These are phyloP conservation scores for Amazona ochrocephala DNA, from an alignment of 2,797 vertebrate genomes.

Conservation along the genomic window DNA sequence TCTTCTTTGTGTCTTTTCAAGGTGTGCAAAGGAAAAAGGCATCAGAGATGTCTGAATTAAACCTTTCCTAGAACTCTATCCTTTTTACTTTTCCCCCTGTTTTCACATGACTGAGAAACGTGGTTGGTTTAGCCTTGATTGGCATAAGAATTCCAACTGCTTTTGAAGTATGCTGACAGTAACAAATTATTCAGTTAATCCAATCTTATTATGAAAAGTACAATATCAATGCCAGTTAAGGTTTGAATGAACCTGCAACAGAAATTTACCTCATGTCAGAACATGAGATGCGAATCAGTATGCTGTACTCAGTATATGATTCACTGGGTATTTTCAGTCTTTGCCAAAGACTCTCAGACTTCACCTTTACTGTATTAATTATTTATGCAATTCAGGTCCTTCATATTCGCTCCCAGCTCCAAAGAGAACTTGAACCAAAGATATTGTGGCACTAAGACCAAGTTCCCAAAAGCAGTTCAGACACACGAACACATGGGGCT, in stretches of 20 bases:
- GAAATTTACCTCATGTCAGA: background rate
- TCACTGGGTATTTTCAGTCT: background rate
- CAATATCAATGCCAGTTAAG: background rate
- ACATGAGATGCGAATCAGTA: rapidly evolving
- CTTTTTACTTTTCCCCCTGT: background rate
- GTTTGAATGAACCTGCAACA: background rate
- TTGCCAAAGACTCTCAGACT: background rate
- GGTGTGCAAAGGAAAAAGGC: background rate
- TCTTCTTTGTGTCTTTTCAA: background rate
- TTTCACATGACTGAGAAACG: background rate
- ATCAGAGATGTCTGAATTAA: background rate
- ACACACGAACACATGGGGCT: background rate
- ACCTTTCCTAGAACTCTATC: background rate
- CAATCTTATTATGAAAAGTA: background rate
- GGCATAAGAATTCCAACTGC: background rate
- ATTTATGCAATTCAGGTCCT: background rate
- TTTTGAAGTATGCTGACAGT: background rate
- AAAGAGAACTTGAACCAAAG: background rate
- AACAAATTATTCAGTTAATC: background rate
- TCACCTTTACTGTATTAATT: background rate
- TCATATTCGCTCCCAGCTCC: background rate
- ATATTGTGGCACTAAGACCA: background rate
- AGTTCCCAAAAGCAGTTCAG: background rate
- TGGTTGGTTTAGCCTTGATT: background rate
- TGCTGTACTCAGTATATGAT: background rate